Percentiles rank a stretch among this genome's conserved stretches.
phyloP scores from a whole-genome alignment of 2,888 invertebrate species.

The Smittia aterrima region DNA sequence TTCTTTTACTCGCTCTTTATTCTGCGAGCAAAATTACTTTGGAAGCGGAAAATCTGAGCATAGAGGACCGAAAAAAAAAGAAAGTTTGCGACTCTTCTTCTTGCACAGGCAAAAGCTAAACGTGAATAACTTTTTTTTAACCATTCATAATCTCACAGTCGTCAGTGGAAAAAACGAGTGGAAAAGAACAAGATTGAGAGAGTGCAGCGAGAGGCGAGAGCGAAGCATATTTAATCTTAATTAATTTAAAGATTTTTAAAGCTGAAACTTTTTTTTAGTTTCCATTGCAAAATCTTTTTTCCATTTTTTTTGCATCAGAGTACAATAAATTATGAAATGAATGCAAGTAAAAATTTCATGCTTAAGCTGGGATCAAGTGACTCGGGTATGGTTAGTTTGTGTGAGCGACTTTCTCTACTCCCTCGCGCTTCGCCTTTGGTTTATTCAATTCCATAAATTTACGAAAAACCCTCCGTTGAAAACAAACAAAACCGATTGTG shows the following conservation, averaged over 20 bases:
- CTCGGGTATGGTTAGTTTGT: no score
- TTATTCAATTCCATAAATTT: slow-evolving; percentile 38
- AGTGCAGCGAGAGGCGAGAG: background rate
- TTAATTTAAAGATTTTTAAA: slow-evolving; percentile 24
- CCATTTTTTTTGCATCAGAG: slow-evolving; percentile 18
- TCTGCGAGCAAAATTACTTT: background rate
- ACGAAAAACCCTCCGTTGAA: slow-evolving; percentile 7
- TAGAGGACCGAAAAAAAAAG: background rate
- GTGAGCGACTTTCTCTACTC: no score
- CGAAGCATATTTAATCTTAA: slow-evolving; percentile 39
- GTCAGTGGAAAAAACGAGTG: no score
- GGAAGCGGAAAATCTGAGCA: background rate
- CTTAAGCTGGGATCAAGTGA: slow-evolving; percentile 36
- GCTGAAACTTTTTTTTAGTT: background rate
- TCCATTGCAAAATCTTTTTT: background rate
- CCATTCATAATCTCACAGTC: background rate
- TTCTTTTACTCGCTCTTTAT: no score
- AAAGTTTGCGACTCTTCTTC: background rate
- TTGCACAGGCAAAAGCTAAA: background rate
- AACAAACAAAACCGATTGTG: background rate
- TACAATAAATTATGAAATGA: slow-evolving; percentile 30
- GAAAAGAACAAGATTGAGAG: background rate
- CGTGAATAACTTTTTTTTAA: no score
- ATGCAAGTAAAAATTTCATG: slow-evolving; percentile 34
- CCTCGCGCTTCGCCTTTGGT: background rate